These are phyloP conservation scores for Drosophila willistoni DNA, from an alignment of 1,140 invertebrate genomes.

Conservation along the genomic window DNA sequence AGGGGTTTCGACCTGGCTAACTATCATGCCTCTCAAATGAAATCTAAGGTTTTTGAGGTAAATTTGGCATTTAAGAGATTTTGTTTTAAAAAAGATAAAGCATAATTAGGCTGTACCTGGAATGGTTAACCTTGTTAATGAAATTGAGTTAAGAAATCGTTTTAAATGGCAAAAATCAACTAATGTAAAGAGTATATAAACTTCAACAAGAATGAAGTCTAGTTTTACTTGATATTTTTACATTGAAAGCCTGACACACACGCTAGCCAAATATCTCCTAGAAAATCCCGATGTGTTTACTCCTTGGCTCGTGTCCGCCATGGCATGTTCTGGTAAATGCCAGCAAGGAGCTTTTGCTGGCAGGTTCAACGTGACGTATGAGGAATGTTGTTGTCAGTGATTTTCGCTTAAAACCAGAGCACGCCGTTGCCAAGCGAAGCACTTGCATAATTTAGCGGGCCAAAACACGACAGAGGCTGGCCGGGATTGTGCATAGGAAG, in stretches of 20 bases:
- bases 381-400: slow-evolving; percentile 79
- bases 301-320: slow-evolving; percentile 13
- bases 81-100: too few species aligned
- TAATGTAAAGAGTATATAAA: too few species aligned
- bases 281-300: slow-evolving; percentile 24
- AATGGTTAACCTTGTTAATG: too few species aligned
- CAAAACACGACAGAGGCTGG: slow-evolving; percentile 46
- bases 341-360: slow-evolving; percentile 21
- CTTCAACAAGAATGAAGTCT: background rate
- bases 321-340: slow-evolving; percentile 41
- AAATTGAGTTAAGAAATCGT: too few species aligned
- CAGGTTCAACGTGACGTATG: slow-evolving; percentile 70
- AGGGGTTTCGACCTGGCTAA: too few species aligned
- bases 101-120: too few species aligned
- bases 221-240: background rate
- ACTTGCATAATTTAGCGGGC: slow-evolving; percentile 71
- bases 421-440: slow-evolving; percentile 41
- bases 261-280: slow-evolving; percentile 22
- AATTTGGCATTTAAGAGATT: too few species aligned
- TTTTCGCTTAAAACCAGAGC: slow-evolving; percentile 69
- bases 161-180: too few species aligned
- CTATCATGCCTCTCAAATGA: too few species aligned
- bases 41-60: too few species aligned
- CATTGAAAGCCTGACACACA: background rate
- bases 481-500: slow-evolving; percentile 38